These are phyloP conservation scores for Paralichthys olivaceus DNA, from an alignment of 2,113 vertebrate species.

Conservation along the genomic window DNA sequence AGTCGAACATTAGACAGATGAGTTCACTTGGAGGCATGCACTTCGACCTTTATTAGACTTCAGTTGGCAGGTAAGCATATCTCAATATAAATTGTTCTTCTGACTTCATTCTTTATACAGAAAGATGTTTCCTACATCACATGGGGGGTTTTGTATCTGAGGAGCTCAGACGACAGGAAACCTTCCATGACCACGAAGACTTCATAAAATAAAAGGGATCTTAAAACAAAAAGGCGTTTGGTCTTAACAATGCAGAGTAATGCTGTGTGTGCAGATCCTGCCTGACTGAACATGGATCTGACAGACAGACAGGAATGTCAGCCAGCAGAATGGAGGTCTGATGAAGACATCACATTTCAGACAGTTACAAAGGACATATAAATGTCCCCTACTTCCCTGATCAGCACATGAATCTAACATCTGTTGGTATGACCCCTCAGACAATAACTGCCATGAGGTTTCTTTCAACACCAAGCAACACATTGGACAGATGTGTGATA, in stretches of 20 bases:
- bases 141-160: not conserved
- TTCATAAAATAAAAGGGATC: slow-evolving; percentile 34
- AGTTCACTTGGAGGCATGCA: not conserved
- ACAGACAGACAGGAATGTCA: slow-evolving; percentile 42
- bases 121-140: not conserved
- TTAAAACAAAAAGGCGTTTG: slow-evolving; percentile 13
- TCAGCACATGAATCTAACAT: slow-evolving; percentile 38
- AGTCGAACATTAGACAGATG: not conserved
- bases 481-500: slow-evolving; percentile 19
- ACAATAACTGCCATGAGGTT: slow-evolving; percentile 8
- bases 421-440: slow-evolving; percentile 21
- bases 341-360: slow-evolving; percentile 37
- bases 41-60: not conserved
- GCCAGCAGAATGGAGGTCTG: slow-evolving; percentile 9
- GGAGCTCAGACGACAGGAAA: slow-evolving; percentile 8
- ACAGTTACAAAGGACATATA: slow-evolving; percentile 38
- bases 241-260: not conserved
- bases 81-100: slow-evolving; percentile 2
- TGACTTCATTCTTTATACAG: not conserved
- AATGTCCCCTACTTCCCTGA: slow-evolving; percentile 27
- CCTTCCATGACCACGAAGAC: slow-evolving; percentile 5
- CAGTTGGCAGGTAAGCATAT: not conserved
- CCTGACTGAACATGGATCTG: slow-evolving; percentile 26
- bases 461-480: slow-evolving; percentile 32
- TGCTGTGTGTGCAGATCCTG: slow-evolving; percentile 5